Evolutionary conservation across 2,797 vertebrate genomes (phyloP).

Genomic region (Chelmon rostratus): DNA sequence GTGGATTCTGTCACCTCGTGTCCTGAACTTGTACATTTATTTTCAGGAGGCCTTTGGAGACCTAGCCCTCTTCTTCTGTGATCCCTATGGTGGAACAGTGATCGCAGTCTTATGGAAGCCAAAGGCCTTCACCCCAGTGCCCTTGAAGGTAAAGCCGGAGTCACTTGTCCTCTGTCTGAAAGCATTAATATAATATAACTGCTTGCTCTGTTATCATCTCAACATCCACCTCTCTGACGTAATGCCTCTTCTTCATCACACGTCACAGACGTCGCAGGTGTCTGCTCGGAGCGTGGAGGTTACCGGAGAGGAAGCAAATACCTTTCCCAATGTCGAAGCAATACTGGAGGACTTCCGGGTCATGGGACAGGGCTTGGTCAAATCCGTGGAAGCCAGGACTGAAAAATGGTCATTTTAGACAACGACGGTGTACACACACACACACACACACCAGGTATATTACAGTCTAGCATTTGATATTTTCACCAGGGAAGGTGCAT

Average conservation of each 20-base stretch:
- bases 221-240: background rate
- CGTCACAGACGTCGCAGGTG: conserved; percentile 87
- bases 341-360: conserved; percentile 93
- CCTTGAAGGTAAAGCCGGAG: conserved; percentile 90
- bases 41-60: conserved; percentile 91
- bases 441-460: background rate
- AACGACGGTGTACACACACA: too few species aligned
- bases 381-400: conserved; percentile 88
- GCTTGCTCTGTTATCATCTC: background rate
- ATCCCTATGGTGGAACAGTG: conserved; percentile 92
- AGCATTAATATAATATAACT: background rate
- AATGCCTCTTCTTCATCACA: background rate
- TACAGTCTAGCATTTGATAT: background rate
- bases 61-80: conserved; percentile 95
- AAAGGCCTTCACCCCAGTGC: conserved; percentile 88
- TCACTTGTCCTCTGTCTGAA: background rate
- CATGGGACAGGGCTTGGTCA: conserved; percentile 93
- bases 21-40: background rate
- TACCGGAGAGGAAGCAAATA: conserved; percentile 77
- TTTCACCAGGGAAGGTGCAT: background rate
- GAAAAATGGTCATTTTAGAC: conserved; percentile 93
- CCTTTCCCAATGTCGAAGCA: conserved; percentile 92
- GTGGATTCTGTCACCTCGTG: background rate
- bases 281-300: conserved; percentile 86
- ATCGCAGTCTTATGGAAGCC: conserved; percentile 97